A percentile compares a stretch with the other conserved stretches of the same genome.
Evolutionary conservation across 2,888 invertebrate species (phyloP).

Genomic region (Callosobruchus maculatus): DNA sequence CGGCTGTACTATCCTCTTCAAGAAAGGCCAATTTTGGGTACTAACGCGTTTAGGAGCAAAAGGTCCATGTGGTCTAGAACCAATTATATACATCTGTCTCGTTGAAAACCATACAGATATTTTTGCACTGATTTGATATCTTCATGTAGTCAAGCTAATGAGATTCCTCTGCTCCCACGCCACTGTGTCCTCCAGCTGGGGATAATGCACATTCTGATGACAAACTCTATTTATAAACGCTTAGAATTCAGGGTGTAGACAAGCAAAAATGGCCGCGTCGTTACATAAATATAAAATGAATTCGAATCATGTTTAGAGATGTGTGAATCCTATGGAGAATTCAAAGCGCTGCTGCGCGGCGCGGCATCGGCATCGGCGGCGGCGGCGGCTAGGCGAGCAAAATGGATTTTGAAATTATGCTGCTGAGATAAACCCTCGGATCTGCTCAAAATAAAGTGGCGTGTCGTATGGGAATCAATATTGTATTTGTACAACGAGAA

Average conservation of each 20-base stretch:
- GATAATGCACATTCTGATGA: background rate
- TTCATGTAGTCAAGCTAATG: background rate
- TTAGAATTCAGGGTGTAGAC: background rate
- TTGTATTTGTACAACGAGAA: background rate
- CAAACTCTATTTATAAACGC: background rate
- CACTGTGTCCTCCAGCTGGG: background rate
- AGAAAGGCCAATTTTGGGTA: no score
- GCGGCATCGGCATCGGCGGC: no score
- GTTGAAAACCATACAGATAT: no score
- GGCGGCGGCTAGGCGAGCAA: background rate
- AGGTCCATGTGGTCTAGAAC: no score
- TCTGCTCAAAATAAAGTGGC: background rate
- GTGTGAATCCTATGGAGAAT: background rate
- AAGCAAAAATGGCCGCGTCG: background rate
- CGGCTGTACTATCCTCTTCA: no score
- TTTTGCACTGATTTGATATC: background rate
- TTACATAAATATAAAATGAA: background rate
- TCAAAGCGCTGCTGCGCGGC: background rate
- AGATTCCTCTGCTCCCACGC: background rate
- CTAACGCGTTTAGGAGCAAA: no score
- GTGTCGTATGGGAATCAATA: background rate
- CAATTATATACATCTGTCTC: no score
- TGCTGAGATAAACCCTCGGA: background rate
- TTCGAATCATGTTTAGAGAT: background rate
- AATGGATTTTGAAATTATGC: background rate